Evolutionary conservation across 1,140 invertebrate species (phyloP).

Genomic region (Rhagoletis pomonella): DNA sequence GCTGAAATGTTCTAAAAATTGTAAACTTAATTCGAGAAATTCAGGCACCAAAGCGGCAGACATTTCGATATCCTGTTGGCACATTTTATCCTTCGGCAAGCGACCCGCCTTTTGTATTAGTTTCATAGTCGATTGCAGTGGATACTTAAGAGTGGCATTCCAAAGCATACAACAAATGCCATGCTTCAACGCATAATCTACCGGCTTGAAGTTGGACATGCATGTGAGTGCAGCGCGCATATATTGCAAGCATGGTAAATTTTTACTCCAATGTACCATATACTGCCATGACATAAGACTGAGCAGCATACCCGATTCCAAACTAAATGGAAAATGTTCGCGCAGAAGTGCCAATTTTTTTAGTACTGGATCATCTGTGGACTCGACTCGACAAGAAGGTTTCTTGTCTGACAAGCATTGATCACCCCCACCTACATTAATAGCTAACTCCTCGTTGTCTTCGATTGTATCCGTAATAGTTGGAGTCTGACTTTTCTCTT

Average conservation of each 20-base stretch:
- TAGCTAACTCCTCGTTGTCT: conserved; percentile 53
- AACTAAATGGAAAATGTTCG: conserved; percentile 89
- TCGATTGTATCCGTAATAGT: conserved; percentile 60
- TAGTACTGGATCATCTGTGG: conserved; percentile 73
- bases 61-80: conserved; percentile 84
- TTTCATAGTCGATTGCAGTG: conserved; percentile 83
- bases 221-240: conserved; percentile 80
- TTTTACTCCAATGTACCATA: conserved; percentile 88
- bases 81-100: conserved; percentile 88
- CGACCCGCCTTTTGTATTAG: conserved; percentile 93
- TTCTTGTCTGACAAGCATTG: conserved; percentile 49
- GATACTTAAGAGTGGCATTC: conserved; percentile 87
- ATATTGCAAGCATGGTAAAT: conserved; percentile 80
- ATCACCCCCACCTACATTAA: conserved; percentile 47
- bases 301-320: conserved; percentile 85
- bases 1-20: conserved; percentile 84
- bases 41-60: conserved; percentile 80
- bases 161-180: conserved; percentile 90
- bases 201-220: conserved; percentile 73
- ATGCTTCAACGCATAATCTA: conserved; percentile 80
- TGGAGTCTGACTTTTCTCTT: conserved; percentile 52
- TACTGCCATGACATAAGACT: conserved; percentile 94
- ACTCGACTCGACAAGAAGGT: too few relatives aligned
- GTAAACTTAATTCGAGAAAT: conserved; percentile 82
- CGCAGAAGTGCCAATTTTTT: conserved; percentile 79